Evolutionary conservation across 2,797 vertebrate genomes (phyloP).

Genomic region (Gallinago solitaria): DNA sequence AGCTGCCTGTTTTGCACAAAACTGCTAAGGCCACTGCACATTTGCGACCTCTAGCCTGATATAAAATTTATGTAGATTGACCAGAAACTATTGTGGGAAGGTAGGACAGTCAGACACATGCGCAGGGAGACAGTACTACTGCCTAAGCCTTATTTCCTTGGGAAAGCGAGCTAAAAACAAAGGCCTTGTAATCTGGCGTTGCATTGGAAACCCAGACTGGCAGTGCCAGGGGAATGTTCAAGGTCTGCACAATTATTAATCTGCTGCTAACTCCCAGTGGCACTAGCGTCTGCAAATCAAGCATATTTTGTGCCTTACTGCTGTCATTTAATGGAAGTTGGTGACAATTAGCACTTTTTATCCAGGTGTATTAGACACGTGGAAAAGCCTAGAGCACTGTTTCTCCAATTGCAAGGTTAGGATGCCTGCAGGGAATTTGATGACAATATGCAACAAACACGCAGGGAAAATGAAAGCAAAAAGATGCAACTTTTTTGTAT

Average conservation of each 20-base stretch:
- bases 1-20: neutral
- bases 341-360: constrained; percentile 58
- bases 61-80: neutral
- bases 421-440: constrained; percentile 17
- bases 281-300: constrained; percentile 30
- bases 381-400: constrained; percentile 16
- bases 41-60: neutral
- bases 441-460: constrained; percentile 33
- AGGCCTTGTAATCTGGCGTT: neutral
- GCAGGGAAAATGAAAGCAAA: constrained; percentile 10
- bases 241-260: constrained; percentile 49
- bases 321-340: constrained; percentile 43
- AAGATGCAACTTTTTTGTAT: neutral
- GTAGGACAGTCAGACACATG: neutral
- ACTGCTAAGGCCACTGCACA: neutral
- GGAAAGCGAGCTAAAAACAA: constrained; percentile 2
- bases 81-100: neutral
- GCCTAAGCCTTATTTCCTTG: neutral
- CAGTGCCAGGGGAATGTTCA: constrained; percentile 5
- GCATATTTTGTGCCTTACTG: constrained; percentile 62
- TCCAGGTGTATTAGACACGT: constrained; percentile 48
- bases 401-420: constrained; percentile 21
- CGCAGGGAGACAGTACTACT: neutral
- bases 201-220: constrained; percentile 1
- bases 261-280: constrained; percentile 34